Evolutionary conservation across 1,140 invertebrate genomes (phyloP), one percentile per base, ranked within the genome.

Genomic region (Drosophila albomicans): DNA sequence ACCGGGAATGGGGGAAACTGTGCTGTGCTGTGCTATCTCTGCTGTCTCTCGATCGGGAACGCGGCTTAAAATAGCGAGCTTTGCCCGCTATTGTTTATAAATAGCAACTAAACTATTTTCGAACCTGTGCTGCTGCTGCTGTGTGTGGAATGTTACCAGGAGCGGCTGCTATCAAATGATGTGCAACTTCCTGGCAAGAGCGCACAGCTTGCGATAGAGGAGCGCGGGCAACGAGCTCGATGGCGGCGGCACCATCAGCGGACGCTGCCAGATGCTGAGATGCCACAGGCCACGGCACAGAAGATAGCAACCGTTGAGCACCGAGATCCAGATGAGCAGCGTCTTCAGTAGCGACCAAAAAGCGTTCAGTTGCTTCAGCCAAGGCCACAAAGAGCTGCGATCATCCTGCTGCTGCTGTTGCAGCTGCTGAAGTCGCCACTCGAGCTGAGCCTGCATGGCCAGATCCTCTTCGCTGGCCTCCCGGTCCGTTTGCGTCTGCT

Each of bases 41-140:
- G 45, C 10, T 25, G 16, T 13, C n/a, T 41, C 13, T 16, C 25
- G 13, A 30, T 4, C 43, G 45, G 30, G 45, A 38, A 20, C 35
- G 2, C 6, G 30, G 28, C 49, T 70, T 70, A 5, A 70, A 64
- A 70, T 70, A 70, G 30, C 48, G n/a, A n/a, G 20, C 7, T 43
- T 38, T 35, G 13, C 25, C 6, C 16, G 13, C 59, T 46, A 7
- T 70, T 52, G 11, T 70, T 45, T 70, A 70, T 54, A 56, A 70
- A 70, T 70, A 70, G 49, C 16, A 41, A 16, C 20, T 25, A 52
- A 54, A 70, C 59, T 66, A 66, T 57, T 66, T 52, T 64, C 1
- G 35, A 64, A 52, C 1, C 32, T 41, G 8, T 10, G 48, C 46
- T 64, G 48, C 28, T 38, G 10, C 45, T 62, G 45, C 3, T 3